A percentile compares a stretch with the other conserved stretches of the same genome.
These are phyloP conservation scores for Monopterus albus DNA, from an alignment of 2,113 vertebrate species.

Conservation along the genomic window DNA sequence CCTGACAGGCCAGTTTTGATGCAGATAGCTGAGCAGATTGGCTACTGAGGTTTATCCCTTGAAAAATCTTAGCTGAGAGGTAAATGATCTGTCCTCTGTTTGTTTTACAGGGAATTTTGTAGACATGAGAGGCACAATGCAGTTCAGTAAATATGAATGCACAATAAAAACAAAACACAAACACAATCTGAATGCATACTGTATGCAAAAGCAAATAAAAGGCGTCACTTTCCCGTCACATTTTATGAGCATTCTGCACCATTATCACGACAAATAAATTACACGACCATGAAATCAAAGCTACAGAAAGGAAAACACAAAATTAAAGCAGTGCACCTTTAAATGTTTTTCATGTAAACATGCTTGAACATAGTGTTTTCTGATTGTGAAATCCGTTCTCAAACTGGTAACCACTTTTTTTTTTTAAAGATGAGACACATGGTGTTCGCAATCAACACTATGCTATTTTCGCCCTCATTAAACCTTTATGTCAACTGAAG, in stretches of 20 bases:
- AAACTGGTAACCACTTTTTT: slow-evolving; percentile 39
- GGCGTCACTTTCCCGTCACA: slow-evolving; percentile 66
- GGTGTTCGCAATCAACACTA: slow-evolving; percentile 55
- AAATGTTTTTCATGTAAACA: slow-evolving; percentile 76
- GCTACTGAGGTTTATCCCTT: slow-evolving; percentile 63
- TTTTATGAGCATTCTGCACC: slow-evolving; percentile 57
- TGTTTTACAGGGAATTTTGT: slow-evolving; percentile 67
- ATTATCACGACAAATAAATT: slow-evolving; percentile 55
- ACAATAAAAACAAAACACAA: slow-evolving; percentile 67
- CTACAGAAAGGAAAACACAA: slow-evolving; percentile 55
- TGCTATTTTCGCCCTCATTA: slow-evolving; percentile 56
- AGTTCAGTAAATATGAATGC: slow-evolving; percentile 73
- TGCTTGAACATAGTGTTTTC: slow-evolving; percentile 72
- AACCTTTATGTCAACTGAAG: slow-evolving; percentile 48
- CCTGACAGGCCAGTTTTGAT: slow-evolving; percentile 66
- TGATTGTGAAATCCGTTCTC: slow-evolving; percentile 55
- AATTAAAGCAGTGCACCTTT: slow-evolving; percentile 76
- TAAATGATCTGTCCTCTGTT: slow-evolving; percentile 71
- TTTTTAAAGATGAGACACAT: slow-evolving; percentile 53
- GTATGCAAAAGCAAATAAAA: slow-evolving; percentile 63
- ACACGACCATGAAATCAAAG: slow-evolving; percentile 54
- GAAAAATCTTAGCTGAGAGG: slow-evolving; percentile 66
- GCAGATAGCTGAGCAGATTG: slow-evolving; percentile 67
- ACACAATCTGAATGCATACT: slow-evolving; percentile 68
- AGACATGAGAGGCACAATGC: slow-evolving; percentile 79